phyloP scores from a whole-genome alignment of 2,797 vertebrate species.

The Malacoctenus gilli region DNA sequence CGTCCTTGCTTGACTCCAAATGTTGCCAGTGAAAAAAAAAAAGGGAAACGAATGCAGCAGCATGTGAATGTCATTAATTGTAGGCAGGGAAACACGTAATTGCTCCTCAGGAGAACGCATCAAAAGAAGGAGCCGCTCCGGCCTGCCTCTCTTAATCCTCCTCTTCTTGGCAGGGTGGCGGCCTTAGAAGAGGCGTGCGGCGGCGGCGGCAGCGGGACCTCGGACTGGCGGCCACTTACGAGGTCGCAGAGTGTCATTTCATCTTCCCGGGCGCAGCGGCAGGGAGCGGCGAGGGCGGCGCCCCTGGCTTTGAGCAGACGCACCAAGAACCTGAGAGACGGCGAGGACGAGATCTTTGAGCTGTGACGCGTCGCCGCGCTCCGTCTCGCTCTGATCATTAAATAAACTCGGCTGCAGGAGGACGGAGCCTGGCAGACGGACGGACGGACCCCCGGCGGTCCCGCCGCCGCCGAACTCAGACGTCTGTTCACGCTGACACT shows the following conservation, averaged over 20 bases:
- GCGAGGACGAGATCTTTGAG: slow-evolving; percentile 92
- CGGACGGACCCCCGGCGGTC: too few relatives aligned
- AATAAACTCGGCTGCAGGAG: too few relatives aligned
- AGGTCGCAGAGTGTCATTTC: slow-evolving; percentile 58
- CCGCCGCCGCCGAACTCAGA: too few relatives aligned
- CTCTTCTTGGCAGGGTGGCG: slow-evolving; percentile 60
- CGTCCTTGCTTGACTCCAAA: too few relatives aligned
- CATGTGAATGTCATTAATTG: too few relatives aligned
- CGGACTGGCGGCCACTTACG: slow-evolving; percentile 36
- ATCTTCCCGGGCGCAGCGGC: slow-evolving; percentile 67
- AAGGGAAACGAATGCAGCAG: too few relatives aligned
- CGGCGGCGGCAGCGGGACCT: slow-evolving; percentile 31
- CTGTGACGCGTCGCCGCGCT: slow-evolving; percentile 78
- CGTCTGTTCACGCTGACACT: neutral
- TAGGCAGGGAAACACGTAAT: too few relatives aligned
- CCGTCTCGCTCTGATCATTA: slow-evolving; percentile 11
- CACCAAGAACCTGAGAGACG: slow-evolving; percentile 79
- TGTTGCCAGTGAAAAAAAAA: too few relatives aligned
- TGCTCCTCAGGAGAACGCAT: too few relatives aligned
- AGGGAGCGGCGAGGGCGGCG: slow-evolving; percentile 73
- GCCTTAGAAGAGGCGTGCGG: slow-evolving; percentile 60
- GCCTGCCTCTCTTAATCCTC: neutral
- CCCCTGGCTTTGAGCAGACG: slow-evolving; percentile 85
- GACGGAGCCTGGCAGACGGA: too few relatives aligned
- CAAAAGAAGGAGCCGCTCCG: too few relatives aligned